phyloP scores from a whole-genome alignment of 2,797 vertebrate genomes.

The Buphagus erythrorhynchus region DNA sequence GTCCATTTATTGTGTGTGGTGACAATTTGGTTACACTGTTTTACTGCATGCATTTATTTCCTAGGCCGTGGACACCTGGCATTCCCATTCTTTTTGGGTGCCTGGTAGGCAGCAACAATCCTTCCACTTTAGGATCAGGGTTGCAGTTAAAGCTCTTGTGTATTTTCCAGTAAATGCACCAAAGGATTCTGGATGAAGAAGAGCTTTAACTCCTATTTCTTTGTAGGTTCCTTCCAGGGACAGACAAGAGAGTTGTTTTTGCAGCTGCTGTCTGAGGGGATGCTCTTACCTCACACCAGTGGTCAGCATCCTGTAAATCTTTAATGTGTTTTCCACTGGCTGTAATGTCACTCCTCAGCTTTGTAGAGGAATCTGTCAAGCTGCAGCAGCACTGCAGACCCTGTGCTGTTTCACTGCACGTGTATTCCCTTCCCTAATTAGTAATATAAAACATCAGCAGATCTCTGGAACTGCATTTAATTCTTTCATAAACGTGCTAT shows the following conservation, averaged over 20 bases:
- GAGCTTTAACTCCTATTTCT: not conserved
- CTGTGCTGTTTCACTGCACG: not conserved
- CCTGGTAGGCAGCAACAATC: not conserved
- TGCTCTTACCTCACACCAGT: slow-evolving; percentile 13
- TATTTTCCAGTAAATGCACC: not conserved
- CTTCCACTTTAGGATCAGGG: not conserved
- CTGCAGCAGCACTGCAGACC: not conserved
- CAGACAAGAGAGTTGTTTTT: not conserved
- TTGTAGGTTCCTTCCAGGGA: not conserved
- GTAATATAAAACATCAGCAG: not conserved
- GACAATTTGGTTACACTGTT: not conserved
- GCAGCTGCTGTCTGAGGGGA: not conserved
- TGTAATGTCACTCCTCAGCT: slow-evolving; percentile 19
- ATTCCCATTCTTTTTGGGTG: not conserved
- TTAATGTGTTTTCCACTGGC: slow-evolving; percentile 63
- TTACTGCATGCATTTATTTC: not conserved
- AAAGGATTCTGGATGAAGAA: not conserved
- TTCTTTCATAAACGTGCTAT: not conserved
- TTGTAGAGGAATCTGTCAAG: not conserved
- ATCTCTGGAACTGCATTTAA: not conserved
- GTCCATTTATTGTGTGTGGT: not conserved
- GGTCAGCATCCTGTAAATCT: slow-evolving; percentile 53
- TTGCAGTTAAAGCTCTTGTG: not conserved
- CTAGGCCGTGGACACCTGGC: not conserved
- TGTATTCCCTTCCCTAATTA: not conserved